Percentiles rank a stretch among this genome's conserved stretches.
Evolutionary conservation across 2,797 vertebrate species (phyloP).

Genomic region (Liparis tanakae): DNA sequence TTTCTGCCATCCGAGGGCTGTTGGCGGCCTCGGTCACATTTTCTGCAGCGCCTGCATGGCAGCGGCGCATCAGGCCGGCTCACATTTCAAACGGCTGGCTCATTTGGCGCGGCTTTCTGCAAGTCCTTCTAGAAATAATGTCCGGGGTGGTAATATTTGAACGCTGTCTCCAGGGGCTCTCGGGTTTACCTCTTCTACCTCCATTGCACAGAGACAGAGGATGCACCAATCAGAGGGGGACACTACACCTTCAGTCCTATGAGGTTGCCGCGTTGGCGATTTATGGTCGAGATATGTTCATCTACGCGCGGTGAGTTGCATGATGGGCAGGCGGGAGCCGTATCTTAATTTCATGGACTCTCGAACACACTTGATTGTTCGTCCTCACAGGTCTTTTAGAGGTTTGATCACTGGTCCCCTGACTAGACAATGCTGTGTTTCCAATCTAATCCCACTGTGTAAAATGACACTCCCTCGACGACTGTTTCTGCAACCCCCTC

Average conservation of each 20-base stretch:
- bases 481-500: conserved; percentile 34
- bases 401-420: conserved; percentile 51
- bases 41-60: conserved; percentile 74
- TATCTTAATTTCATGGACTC: conserved; percentile 1
- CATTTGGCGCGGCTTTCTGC: conserved; percentile 70
- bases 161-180: conserved; percentile 81
- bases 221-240: conserved; percentile 74
- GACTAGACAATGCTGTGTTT: conserved; percentile 63
- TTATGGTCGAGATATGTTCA: not conserved
- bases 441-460: conserved; percentile 60
- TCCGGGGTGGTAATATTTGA: conserved; percentile 80
- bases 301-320: not conserved
- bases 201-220: conserved; percentile 71
- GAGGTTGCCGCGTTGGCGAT: not conserved
- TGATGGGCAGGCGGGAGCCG: not conserved
- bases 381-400: conserved; percentile 42
- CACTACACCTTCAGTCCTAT: not conserved
- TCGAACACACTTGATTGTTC: conserved; percentile 27
- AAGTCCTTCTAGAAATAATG: conserved; percentile 83
- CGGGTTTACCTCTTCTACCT: conserved; percentile 56
- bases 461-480: conserved; percentile 65
- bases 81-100: conserved; percentile 79
- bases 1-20: conserved; percentile 64
- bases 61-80: conserved; percentile 72
- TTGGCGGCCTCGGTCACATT: conserved; percentile 65